These are phyloP conservation scores for Ceratina calcarata DNA, from an alignment of 1,140 invertebrate species.

Conservation along the genomic window DNA sequence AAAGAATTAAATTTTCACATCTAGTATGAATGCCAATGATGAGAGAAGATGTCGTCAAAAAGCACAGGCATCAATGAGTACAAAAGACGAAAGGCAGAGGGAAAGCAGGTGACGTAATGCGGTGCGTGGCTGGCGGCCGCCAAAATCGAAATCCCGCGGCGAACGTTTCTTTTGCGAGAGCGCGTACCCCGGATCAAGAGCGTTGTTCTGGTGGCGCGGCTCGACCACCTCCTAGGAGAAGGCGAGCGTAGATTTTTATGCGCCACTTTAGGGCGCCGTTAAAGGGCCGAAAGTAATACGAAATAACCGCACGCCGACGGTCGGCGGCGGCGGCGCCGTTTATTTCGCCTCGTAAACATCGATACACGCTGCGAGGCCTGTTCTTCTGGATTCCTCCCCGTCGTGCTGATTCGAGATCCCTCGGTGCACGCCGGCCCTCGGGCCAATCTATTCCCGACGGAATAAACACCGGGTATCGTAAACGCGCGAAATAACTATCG, in stretches of 20 bases:
- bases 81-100: neutral
- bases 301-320: slow-evolving; percentile 70
- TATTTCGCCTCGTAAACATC: slow-evolving; percentile 78
- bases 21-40: no score
- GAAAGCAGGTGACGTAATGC: slow-evolving; percentile 1
- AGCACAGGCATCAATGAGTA: neutral
- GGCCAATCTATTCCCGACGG: slow-evolving; percentile 4
- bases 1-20: no score
- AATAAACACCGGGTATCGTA: slow-evolving; percentile 57
- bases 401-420: neutral
- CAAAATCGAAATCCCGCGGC: slow-evolving; percentile 59
- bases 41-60: no score
- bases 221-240: slow-evolving; percentile 56
- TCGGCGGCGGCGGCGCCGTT: slow-evolving; percentile 66
- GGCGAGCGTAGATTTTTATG: slow-evolving; percentile 71
- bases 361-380: slow-evolving; percentile 56
- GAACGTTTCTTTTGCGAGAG: slow-evolving; percentile 57
- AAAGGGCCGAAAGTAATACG: slow-evolving; percentile 75
- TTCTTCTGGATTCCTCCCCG: slow-evolving; percentile 7
- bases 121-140: neutral
- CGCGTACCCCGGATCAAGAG: slow-evolving; percentile 6
- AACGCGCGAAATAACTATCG: slow-evolving; percentile 64
- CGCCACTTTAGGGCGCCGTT: slow-evolving; percentile 74
- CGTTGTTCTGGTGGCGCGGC: slow-evolving; percentile 7
- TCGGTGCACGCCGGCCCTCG: neutral